Evolutionary conservation across 2,113 vertebrate genomes (phyloP).

Genomic region (Mellivora capensis): DNA sequence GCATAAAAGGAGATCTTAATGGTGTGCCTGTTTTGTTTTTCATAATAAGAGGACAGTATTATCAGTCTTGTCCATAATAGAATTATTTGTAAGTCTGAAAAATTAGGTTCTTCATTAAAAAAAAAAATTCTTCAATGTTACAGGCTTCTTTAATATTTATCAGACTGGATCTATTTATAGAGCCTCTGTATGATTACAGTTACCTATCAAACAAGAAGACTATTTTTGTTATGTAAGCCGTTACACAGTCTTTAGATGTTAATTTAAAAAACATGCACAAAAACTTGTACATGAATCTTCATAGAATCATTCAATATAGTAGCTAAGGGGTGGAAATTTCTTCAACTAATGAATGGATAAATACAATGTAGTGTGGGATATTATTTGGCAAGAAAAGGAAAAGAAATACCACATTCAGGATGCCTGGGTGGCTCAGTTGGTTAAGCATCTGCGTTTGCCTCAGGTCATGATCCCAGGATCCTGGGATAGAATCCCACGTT

Average conservation of each 20-base stretch:
- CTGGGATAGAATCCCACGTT: neutral
- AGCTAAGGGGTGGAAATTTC: neutral
- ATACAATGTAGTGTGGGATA: neutral
- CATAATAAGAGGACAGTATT: neutral
- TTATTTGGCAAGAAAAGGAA: neutral
- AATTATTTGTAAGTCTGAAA: constrained; percentile 32
- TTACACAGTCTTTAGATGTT: neutral
- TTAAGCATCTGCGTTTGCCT: neutral
- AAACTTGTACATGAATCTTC: neutral
- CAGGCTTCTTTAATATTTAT: neutral
- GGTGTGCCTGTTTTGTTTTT: neutral
- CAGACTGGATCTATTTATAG: neutral
- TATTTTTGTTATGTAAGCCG: constrained; percentile 19
- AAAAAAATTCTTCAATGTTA: neutral
- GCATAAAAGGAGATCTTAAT: neutral
- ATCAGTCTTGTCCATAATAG: neutral
- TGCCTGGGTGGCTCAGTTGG: neutral
- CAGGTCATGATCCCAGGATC: neutral
- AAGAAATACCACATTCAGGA: neutral
- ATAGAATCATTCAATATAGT: neutral
- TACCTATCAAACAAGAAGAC: neutral
- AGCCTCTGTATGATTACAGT: neutral
- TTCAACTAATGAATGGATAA: neutral
- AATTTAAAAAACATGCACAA: neutral
- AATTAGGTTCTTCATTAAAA: neutral